phyloP scores from a whole-genome alignment of 2,113 vertebrate genomes.

The Sceloporus undulatus region DNA sequence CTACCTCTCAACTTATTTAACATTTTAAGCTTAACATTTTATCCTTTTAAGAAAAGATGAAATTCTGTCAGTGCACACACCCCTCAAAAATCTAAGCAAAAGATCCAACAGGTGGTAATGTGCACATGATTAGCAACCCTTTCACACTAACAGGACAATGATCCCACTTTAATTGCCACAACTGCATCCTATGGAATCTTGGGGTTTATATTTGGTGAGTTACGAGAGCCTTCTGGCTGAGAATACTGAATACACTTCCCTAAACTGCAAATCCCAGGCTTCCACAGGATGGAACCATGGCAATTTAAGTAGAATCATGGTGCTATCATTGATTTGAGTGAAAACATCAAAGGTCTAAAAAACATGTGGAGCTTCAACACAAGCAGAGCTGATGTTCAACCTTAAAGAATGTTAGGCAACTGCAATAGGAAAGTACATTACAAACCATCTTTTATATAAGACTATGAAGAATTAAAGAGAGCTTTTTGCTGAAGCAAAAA shows the following conservation, averaged over 20 bases:
- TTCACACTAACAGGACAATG: too few relatives aligned
- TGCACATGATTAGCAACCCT: not conserved
- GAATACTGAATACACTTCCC: too few relatives aligned
- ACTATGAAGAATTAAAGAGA: too few relatives aligned
- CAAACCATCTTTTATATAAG: not conserved
- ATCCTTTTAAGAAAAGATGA: constrained; percentile 36
- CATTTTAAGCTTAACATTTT: not conserved
- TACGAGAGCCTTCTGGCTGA: too few relatives aligned
- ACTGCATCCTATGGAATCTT: too few relatives aligned
- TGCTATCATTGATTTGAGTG: too few relatives aligned
- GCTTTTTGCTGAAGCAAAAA: too few relatives aligned
- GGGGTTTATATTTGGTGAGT: too few relatives aligned
- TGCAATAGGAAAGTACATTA: not conserved
- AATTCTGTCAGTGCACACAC: constrained; percentile 13
- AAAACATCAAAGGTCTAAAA: not conserved
- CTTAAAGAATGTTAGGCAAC: too few relatives aligned
- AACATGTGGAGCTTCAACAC: not conserved
- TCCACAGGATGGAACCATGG: too few relatives aligned
- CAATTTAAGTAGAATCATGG: too few relatives aligned
- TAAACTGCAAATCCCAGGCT: too few relatives aligned
- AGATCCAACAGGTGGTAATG: not conserved
- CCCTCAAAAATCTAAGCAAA: constrained; percentile 6
- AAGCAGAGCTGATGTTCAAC: not conserved
- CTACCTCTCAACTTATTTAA: not conserved
- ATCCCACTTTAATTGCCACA: not conserved